Evolutionary conservation across 1,140 invertebrate genomes (phyloP).

Genomic region (Trialeurodes vaporariorum): DNA sequence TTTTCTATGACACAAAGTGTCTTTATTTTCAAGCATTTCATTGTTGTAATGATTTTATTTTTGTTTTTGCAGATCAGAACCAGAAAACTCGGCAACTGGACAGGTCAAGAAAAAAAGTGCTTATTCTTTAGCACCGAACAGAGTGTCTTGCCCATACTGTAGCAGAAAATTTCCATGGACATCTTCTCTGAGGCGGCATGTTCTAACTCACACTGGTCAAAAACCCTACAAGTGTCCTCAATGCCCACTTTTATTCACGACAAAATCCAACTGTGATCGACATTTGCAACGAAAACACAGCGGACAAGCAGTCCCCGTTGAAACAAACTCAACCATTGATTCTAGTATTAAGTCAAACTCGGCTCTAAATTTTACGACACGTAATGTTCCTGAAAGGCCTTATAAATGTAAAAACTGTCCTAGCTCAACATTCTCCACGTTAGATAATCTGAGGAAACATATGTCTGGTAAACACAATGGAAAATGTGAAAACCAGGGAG

Average conservation of each 20-base stretch:
- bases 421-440: constrained; percentile 70
- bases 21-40: neutral
- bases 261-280: constrained; percentile 92
- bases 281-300: constrained; percentile 52
- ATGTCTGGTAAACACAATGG: constrained; percentile 52
- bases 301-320: constrained; percentile 11
- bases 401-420: constrained; percentile 76
- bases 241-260: constrained; percentile 86
- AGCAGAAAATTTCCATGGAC: constrained; percentile 90
- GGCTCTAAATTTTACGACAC: constrained; percentile 34
- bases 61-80: constrained; percentile 40
- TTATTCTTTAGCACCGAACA: constrained; percentile 86
- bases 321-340: constrained; percentile 1
- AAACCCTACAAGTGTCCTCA: constrained; percentile 91
- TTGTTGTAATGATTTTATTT: constrained; percentile 7
- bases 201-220: constrained; percentile 87
- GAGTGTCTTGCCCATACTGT: constrained; percentile 85
- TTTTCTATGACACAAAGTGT: neutral
- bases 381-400: constrained; percentile 64
- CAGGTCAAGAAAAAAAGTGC: constrained; percentile 78
- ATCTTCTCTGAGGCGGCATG: constrained; percentile 80
- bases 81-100: constrained; percentile 36
- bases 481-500: constrained; percentile 1
- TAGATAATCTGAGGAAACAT: constrained; percentile 67
- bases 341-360: constrained; percentile 19